Conservation (phyloP, 1,140 invertebrate genomes). For the Eueides isabella region DNA sequence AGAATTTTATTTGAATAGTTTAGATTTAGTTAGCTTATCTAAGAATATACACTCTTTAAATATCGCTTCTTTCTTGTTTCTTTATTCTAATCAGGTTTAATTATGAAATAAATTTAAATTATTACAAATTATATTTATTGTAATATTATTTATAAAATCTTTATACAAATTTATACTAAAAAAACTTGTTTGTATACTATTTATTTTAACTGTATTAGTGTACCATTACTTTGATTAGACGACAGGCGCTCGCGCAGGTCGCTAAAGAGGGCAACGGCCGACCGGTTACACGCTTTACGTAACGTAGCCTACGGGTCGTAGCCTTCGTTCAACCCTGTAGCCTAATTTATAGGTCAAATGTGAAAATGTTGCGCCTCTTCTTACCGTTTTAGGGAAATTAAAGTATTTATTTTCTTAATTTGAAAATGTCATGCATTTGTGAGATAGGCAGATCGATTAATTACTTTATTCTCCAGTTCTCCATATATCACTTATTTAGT, state of each 20-base stretch:
- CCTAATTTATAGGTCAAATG: conserved; percentile 34
- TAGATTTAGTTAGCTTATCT: too few relatives aligned
- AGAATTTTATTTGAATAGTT: too few relatives aligned
- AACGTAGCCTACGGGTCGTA: conserved; percentile 74
- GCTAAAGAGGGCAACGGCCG: conserved; percentile 65
- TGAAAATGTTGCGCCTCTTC: not conserved
- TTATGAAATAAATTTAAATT: not conserved
- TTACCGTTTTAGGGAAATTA: too few relatives aligned
- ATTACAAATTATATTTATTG: not conserved
- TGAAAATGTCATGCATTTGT: too few relatives aligned
- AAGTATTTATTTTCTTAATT: too few relatives aligned
- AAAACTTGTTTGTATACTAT: not conserved
- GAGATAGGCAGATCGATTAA: too few relatives aligned
- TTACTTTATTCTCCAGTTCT: too few relatives aligned
- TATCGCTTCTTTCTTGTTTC: too few relatives aligned
- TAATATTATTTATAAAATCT: not conserved
- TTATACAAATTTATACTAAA: conserved; percentile 1
- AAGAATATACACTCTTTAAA: too few relatives aligned
- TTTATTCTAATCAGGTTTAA: not conserved
- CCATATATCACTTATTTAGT: too few relatives aligned
- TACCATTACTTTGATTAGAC: conserved; percentile 35
- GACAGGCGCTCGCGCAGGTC: conserved; percentile 74
- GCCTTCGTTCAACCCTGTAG: conserved; percentile 59
- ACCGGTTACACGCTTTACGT: conserved; percentile 78
- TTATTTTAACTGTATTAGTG: not conserved